Evolutionary conservation across 1,140 invertebrate genomes (phyloP), one percentile per base, ranked within the genome.

Genomic region (Hormaphis cornu): DNA sequence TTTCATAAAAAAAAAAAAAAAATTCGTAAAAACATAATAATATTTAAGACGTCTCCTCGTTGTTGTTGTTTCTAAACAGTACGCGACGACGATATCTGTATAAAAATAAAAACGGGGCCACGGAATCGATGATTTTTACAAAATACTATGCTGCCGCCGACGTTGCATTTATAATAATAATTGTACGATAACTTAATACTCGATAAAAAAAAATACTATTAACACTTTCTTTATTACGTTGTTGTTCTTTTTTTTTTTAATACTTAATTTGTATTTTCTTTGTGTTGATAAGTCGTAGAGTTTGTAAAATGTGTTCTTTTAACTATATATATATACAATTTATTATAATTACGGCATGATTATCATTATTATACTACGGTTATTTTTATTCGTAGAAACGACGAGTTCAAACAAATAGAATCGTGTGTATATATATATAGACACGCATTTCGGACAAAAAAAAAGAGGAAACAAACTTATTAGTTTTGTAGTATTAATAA

Each of bases 401-500:
- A 8, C 14, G 7, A 6, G 7, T 37, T 37, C 7, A 37, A 37
- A 8, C 14, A 8, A 37, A 37, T n/a, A n/a, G n/a, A n/a, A n/a
- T n/a, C n/a, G n/a, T n/a, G n/a, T n/a, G n/a, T n/a, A n/a, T n/a
- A n/a, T n/a, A n/a, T n/a, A n/a, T n/a, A 20, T 59, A 40, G 56
- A 44, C 4, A 37, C 35, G 22, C 44, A 3, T 59, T 42, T 59
- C 24, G 22, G 46, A 40, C 58, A 46, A 59, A 33, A 26, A 26
- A 35, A 22, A 54, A 20, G 20, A 33, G 9, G 20, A 33, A 1
- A 24, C 20, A 40, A 58, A 59, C 22, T 33, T 20, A 61, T 46
- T 59, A 61, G 58, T 46, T 28, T 61, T 61, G 37, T 61, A 61
- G 58, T 44, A 33, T 28, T 61, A n/a, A 26, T 44, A 35, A 28